Evolutionary conservation across 2,113 vertebrate species (phyloP), one percentile per base, ranked within the genome.

Genomic region (Nymphicus hollandicus): DNA sequence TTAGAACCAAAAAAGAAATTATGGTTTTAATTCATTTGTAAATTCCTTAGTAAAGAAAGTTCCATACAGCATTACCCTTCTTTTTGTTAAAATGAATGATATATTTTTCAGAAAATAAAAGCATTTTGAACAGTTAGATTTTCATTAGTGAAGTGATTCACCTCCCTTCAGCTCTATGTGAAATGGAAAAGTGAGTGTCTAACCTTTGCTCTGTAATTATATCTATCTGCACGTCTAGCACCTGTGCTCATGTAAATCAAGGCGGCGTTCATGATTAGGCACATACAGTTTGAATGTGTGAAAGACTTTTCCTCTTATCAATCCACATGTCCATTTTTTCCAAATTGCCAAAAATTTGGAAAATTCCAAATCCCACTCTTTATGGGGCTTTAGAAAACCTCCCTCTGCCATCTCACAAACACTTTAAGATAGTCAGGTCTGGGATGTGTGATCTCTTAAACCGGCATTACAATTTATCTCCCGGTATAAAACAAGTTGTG

Each of bases 1-100:
- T 95, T 93, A 87, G 87, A 91, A 90, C 23, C 46, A 91, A 53
- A 89, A 47, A n/a, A 52, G 49, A 73, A 93, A 92, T 58, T 6
- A 41, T 29, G 50, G 82, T 71, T 88, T 88, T 91, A 29, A 70
- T 68, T 31, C 18, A 52, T 77, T 81, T 85, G 2, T 60, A 17
- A 61, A 69, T 74, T 82, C 25, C 14, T 88, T 66, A 25, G 19
- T 72, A 65, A 81, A 71, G 27, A 13, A 27, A 46, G 22, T 56
- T 77, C 16, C 43, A 4, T 44, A 41, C 4, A 49, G 28, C 53
- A 25, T 68, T 72, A 16, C 11, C 6, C 13, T 50, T 64, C 7
- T 27, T 60, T 93, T 52, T 58, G 11, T 65, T 44, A 68, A 46
- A 63, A 44, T 46, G 16, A 83, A 11, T 39, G 37, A 5, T 58